Evolutionary conservation across 92 coral and sea anemone species (phyloP), one percentile per base, ranked within the genome.

Genomic region (Palythoa grandiflora): DNA sequence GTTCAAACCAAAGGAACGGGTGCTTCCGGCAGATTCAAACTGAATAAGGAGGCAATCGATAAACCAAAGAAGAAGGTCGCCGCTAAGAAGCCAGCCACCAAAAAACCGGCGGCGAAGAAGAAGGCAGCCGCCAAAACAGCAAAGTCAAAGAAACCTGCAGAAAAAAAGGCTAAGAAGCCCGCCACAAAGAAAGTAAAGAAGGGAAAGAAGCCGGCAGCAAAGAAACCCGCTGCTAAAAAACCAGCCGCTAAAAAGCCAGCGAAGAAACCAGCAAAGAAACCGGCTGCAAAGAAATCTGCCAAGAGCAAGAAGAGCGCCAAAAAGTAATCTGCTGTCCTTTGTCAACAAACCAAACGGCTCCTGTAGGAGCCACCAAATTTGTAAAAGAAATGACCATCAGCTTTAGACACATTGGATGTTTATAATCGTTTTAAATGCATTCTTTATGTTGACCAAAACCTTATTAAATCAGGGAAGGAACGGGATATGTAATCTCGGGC

Each of bases 331-430:
- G 68, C 68, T 60, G 28, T 16, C n/a, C 16, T 60, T 17, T 60
- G 68, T 60, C 68, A 12, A 60, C 68, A 60, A 60, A 60, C 21
- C 68, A 60, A 60, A 60, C 68, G 68, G 68, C 68, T 60, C 68
- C 21, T 60, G 2, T 60, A 44, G 50, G 50, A 44, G 50, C 50
- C 50, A 44, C 50, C 50, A 44, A 44, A 44, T 44, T 3, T 4
- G 50, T 44, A 44, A 44, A 44, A 44, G 50, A 44, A 60, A 60
- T 60, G 68, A 15, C 20, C 68, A 60, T 12, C 15, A 60, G 20
- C n/a, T 57, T 57, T 12, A 60, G 68, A 15, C 7, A 12, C 3
- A 17, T 57, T 60, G 5, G 68, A 13, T 19, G 13, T 13, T 60
- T 60, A 19, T 60, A 6, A 15, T 13, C 68, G 5, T n/a, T 14